Conservation (phyloP, 1,140 invertebrate genomes). For the Caenorhabditis remanei region DNA sequence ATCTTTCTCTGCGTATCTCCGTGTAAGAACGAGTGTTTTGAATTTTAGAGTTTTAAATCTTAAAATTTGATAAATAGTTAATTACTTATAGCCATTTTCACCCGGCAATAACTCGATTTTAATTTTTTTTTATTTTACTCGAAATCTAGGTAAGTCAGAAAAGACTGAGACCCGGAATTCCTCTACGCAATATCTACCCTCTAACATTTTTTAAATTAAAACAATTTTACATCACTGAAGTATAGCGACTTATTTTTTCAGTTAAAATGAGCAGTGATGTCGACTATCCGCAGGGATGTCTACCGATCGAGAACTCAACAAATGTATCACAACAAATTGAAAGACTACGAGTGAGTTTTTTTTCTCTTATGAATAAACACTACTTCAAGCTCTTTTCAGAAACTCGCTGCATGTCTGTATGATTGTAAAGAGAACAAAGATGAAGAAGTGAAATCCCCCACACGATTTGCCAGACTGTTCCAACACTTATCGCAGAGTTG, state of each 20-base stretch:
- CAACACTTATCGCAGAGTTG: not conserved
- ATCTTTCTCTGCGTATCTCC: not conserved
- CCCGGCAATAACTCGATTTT: no score
- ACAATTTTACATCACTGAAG: not conserved
- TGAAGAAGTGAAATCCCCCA: not conserved
- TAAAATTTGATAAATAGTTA: no score
- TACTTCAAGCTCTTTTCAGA: not conserved
- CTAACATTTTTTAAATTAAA: no score
- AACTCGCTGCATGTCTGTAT: not conserved
- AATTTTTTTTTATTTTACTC: no score
- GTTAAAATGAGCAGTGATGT: not conserved
- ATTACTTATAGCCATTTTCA: no score
- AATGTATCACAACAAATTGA: conserved; percentile 44
- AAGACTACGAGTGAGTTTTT: not conserved
- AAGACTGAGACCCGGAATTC: no score
- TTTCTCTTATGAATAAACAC: not conserved
- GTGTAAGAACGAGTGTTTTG: not conserved
- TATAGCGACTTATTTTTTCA: not conserved
- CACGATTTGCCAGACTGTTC: conserved; percentile 8
- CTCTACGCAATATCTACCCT: no score
- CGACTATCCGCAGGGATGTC: conserved; percentile 40
- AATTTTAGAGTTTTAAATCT: not conserved
- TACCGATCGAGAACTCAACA: not conserved
- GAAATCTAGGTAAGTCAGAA: no score
- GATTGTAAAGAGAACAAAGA: not conserved